These are phyloP conservation scores for Zootoca vivipara DNA, from an alignment of 2,113 vertebrate species.

Conservation along the genomic window DNA sequence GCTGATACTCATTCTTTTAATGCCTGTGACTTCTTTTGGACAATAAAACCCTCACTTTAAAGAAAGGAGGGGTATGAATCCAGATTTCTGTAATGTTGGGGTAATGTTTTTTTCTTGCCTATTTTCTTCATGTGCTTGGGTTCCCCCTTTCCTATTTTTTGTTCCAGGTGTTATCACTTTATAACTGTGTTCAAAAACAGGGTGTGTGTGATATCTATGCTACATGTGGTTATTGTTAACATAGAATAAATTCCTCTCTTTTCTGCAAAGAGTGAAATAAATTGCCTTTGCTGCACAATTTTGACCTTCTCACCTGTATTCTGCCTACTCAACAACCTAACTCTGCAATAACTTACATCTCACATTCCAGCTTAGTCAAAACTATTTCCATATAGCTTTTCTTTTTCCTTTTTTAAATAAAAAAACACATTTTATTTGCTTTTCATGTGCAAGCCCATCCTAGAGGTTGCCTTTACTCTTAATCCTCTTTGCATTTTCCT, in stretches of 20 bases:
- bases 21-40: not conserved
- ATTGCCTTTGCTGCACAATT: slow-evolving; percentile 60
- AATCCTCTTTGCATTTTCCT: not conserved
- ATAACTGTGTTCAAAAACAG: slow-evolving; percentile 13
- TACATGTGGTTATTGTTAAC: slow-evolving; percentile 59
- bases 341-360: slow-evolving; percentile 63
- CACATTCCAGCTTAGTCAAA: slow-evolving; percentile 64
- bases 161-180: not conserved
- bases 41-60: slow-evolving; percentile 11
- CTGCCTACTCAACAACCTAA: slow-evolving; percentile 60
- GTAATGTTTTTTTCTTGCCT: not conserved
- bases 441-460: not conserved
- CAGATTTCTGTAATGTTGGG: not conserved
- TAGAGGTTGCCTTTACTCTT: not conserved
- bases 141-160: not conserved
- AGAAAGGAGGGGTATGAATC: not conserved
- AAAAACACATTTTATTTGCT: slow-evolving; percentile 41
- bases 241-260: slow-evolving; percentile 46
- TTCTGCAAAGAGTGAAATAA: slow-evolving; percentile 55
- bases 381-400: slow-evolving; percentile 52
- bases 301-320: slow-evolving; percentile 68
- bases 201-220: slow-evolving; percentile 17
- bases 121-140: not conserved
- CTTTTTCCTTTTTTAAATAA: slow-evolving; percentile 52
- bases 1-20: not conserved